Conservation (phyloP, 2,888 invertebrate species). For the Phasia obesa region DNA sequence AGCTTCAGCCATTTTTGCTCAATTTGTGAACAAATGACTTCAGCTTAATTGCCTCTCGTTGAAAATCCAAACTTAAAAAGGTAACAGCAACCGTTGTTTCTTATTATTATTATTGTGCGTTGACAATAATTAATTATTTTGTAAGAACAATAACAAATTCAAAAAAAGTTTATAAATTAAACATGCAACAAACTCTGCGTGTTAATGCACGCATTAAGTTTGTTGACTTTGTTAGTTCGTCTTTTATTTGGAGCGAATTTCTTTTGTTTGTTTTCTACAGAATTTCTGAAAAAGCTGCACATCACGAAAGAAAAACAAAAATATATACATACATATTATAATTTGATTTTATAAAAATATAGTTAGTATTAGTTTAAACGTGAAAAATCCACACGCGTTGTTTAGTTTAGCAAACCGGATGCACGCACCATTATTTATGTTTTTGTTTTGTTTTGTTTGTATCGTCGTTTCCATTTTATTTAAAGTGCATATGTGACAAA, state of each 20-base stretch:
- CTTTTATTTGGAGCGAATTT: slow-evolving; percentile 59
- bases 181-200: slow-evolving; percentile 67
- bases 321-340: not conserved
- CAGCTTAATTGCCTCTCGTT: slow-evolving; percentile 26
- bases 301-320: slow-evolving; percentile 11
- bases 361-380: slow-evolving; percentile 6
- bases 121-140: not conserved
- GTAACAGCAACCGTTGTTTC: not conserved
- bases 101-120: not conserved
- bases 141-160: not conserved
- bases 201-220: slow-evolving; percentile 65
- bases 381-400: slow-evolving; percentile 53
- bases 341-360: not conserved
- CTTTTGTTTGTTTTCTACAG: slow-evolving; percentile 56
- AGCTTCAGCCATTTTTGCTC: slow-evolving; percentile 90
- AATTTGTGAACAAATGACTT: slow-evolving; percentile 74
- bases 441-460: not conserved
- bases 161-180: slow-evolving; percentile 31
- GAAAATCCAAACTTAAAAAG: slow-evolving; percentile 45
- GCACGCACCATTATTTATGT: slow-evolving; percentile 1
- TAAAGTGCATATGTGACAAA: not conserved
- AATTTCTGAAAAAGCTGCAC: slow-evolving; percentile 60
- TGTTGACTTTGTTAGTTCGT: slow-evolving; percentile 60
- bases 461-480: not conserved
- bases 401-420: slow-evolving; percentile 39